phyloP scores from a whole-genome alignment of 2,113 vertebrate species.

The Perca flavescens region DNA sequence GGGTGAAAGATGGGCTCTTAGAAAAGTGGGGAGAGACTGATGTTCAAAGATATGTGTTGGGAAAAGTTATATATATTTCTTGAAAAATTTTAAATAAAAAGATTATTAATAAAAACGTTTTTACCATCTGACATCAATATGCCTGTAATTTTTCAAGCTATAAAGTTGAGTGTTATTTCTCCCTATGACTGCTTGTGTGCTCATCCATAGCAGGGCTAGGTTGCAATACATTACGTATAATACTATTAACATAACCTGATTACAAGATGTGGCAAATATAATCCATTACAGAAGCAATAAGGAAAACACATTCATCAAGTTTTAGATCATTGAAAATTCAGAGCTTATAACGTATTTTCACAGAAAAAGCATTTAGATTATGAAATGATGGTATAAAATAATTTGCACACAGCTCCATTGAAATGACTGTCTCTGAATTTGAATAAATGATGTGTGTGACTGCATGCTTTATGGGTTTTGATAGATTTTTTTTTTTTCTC shows the following conservation, averaged over 20 bases:
- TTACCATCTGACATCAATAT: neutral
- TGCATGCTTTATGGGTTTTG: constrained; percentile 15
- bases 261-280: constrained; percentile 19
- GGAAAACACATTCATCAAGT: constrained; percentile 47
- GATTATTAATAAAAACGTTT: neutral
- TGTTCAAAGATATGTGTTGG: too few relatives aligned
- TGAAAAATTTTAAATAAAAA: neutral
- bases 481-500: neutral
- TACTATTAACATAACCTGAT: constrained; percentile 56
- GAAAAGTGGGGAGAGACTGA: too few relatives aligned
- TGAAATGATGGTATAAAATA: constrained; percentile 1
- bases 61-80: too few relatives aligned
- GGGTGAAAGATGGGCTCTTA: neutral
- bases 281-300: constrained; percentile 47
- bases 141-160: neutral
- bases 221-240: constrained; percentile 37
- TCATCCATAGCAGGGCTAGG: constrained; percentile 12
- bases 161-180: neutral
- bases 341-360: neutral
- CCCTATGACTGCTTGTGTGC: neutral
- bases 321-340: constrained; percentile 6
- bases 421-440: constrained; percentile 28
- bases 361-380: neutral
- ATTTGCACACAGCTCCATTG: neutral
- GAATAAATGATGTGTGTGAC: constrained; percentile 25